Conservation (phyloP, 2,797 vertebrate genomes). For the Gobionotothen gibberifrons region DNA sequence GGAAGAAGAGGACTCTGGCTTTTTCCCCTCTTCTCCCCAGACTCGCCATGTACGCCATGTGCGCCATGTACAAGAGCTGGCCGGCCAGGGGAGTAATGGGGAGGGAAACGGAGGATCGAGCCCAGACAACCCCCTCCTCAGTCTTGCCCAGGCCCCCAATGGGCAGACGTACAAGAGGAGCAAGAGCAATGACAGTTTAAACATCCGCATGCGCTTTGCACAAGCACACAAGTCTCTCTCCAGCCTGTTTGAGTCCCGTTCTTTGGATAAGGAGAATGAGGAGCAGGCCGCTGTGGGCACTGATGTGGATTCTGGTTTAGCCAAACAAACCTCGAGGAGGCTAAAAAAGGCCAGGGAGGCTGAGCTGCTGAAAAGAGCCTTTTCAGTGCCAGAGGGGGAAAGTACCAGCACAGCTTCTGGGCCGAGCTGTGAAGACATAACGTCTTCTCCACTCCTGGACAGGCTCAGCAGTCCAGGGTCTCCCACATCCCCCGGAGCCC, state of each 20-base stretch:
- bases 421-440: slow-evolving; percentile 28
- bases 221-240: slow-evolving; percentile 91
- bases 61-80: slow-evolving; percentile 43
- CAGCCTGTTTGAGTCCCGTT: slow-evolving; percentile 89
- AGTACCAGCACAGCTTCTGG: slow-evolving; percentile 15
- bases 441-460: slow-evolving; percentile 51
- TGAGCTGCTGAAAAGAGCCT: slow-evolving; percentile 77
- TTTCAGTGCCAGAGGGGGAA: slow-evolving; percentile 62
- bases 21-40: slow-evolving; percentile 27
- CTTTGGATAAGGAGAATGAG: slow-evolving; percentile 81
- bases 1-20: slow-evolving; percentile 54
- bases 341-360: slow-evolving; percentile 83
- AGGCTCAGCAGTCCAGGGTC: slow-evolving; percentile 43
- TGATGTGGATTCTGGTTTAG: slow-evolving; percentile 77
- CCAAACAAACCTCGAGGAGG: slow-evolving; percentile 83
- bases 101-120: slow-evolving; percentile 22
- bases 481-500: slow-evolving; percentile 29
- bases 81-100: slow-evolving; percentile 27
- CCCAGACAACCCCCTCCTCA: slow-evolving; percentile 49
- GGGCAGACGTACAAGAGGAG: slow-evolving; percentile 75
- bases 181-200: slow-evolving; percentile 85
- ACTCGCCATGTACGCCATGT: slow-evolving; percentile 44
- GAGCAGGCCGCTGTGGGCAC: slow-evolving; percentile 26
- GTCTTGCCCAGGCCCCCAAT: slow-evolving; percentile 64
- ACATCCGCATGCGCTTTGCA: slow-evolving; percentile 85